Conservation (phyloP, 2,888 invertebrate genomes). For the Apeira syringaria region DNA sequence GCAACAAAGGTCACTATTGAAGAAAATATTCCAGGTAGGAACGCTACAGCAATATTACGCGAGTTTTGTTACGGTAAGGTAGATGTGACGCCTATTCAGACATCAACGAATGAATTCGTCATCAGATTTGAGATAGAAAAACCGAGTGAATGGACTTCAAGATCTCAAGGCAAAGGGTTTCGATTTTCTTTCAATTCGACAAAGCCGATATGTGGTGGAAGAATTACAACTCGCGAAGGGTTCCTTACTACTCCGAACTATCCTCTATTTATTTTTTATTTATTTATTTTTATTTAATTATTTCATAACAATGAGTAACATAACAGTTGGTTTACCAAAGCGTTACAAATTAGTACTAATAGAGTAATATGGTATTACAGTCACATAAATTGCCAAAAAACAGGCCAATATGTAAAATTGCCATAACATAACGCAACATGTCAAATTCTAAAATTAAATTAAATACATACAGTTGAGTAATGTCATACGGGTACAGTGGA, state of each 20-base stretch:
- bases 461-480: too few relatives aligned
- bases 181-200: conserved; percentile 84
- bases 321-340: too few relatives aligned
- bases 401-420: too few relatives aligned
- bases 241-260: conserved; percentile 88
- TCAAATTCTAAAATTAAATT: too few relatives aligned
- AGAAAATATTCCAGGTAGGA: conserved; percentile 52
- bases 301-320: too few relatives aligned
- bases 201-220: conserved; percentile 86
- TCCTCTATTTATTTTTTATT: too few relatives aligned
- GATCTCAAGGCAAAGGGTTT: conserved; percentile 78
- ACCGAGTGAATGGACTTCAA: conserved; percentile 51
- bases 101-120: conserved; percentile 56
- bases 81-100: conserved; percentile 42
- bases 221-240: conserved; percentile 85
- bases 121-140: conserved; percentile 59
- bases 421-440: too few relatives aligned
- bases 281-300: too few relatives aligned
- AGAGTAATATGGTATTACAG: too few relatives aligned
- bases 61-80: conserved; percentile 48
- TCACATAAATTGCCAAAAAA: too few relatives aligned
- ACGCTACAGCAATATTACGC: conserved; percentile 48
- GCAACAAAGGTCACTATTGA: conserved; percentile 62
- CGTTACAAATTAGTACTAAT: too few relatives aligned
- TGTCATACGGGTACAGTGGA: too few relatives aligned